Evolutionary conservation across 2,888 invertebrate genomes (phyloP), one percentile per base, ranked within the genome.

Genomic region (Drosophila cyrtoloma): DNA sequence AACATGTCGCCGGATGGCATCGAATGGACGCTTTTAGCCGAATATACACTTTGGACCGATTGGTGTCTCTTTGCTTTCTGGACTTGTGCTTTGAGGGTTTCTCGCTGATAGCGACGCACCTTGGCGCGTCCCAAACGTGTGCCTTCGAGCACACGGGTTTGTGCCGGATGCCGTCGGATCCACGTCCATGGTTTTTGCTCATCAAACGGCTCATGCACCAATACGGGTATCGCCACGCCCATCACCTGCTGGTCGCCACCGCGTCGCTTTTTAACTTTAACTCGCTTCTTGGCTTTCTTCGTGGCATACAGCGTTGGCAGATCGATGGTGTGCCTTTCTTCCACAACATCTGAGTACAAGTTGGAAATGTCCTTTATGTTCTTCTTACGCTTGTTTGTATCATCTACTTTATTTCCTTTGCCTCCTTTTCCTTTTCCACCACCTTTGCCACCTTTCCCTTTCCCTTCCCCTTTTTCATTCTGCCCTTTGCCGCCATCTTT

Each of bases 101-200:
- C 30, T 0, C 66, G 53, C 12, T 56, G 53, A 37, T 77, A 72
- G 1, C 53, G 58, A n/a, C 58, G 71, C 2, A 79, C 57, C 9
- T 60, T 39, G 10, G 44, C 39, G 0, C 52, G 60, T 0, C 75
- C 75, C 35, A 78, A 0, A 19, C 0, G 19, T 0, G 39, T 51
- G 4, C 68, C 71, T 3, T 68, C 39, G 0, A 78, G 37, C 6
- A 78, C 33, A 5, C 72, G 63, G 0, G 2, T 12, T 32, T 79
- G 79, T 5, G 0, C 3, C 0, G 82, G 79, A 67, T 81, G 71
- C 2, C 82, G 70, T 1, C 70, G 67, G 6, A 81, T 22, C 77
- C 74, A 81, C 0, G 74, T 79, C 83, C 77, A 82, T 9, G 81
- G 81, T 6, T 74, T 81, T 0, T 26, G 1, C 2, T 67, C 35